Base-by-base conservation (phyloP, 2,888 invertebrate species). In the Lysandra coridon region DNA sequence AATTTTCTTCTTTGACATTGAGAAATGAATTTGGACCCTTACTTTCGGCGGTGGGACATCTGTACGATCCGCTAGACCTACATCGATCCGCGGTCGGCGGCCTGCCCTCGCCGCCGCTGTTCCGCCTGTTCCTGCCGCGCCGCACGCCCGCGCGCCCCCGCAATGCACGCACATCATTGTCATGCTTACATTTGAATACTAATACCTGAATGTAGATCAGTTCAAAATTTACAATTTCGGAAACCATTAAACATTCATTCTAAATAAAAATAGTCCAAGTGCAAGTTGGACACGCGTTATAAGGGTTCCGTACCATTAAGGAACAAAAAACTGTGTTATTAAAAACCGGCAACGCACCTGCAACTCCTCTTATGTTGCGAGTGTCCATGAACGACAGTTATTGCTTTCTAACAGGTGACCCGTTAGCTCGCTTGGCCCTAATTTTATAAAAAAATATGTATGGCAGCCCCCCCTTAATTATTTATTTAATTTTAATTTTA, bases 1-100 rank as follows among this genome's bases (percentile, higher is more conserved):
- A 94, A 94, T 94, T 94, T 94, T 92, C 91, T 91, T 92, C 90
- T 89, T 88, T 91, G 94, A 94, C 94, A 92, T 93, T 94, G 94
- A 94, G 92, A 93, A 94, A 94, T 94, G 92, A 92, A 91, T 93
- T 92, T 88, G 85, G 88, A 88, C 90, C 91, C 89, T 88, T 88
- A 89, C 88, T 91, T 88, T 86, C 87, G 85, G 87, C 87, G 85
- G 83, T 87, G 87, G 88, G 88, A 89, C 89, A 90, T 89, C 88
- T 88, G 88, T 88, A 87, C 85, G 84, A 82, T 82, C 83, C 82
- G 84, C 86, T 84, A 86, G 85, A 86, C 85, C 86, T 83, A 83
- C 87, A 88, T 88, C 88, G 86, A 88, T 85, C 86, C 85, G 86
- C 85, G 85, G 87, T 86, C 83, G 84, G 84, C 85, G 83, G 82